Evolutionary conservation across 2,113 vertebrate species (phyloP), one percentile per base, ranked within the genome.

Genomic region (Colaptes auratus): DNA sequence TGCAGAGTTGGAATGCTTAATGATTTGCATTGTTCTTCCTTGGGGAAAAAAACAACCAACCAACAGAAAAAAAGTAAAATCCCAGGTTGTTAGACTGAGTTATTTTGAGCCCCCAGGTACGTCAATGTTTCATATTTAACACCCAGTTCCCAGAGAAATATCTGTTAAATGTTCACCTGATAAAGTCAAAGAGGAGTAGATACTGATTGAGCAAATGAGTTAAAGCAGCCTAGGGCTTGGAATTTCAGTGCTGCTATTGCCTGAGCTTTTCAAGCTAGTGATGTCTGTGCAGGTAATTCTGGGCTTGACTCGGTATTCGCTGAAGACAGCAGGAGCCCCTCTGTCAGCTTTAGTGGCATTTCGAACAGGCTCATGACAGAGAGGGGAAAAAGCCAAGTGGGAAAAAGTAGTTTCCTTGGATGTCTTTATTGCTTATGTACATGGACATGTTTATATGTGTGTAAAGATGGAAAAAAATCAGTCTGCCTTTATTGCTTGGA

Each of bases 241-340:
- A 39, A 69, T 92, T 93, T 89, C 66, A 42, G 50, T 73, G 46
- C 55, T 79, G 39, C 71, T 8, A 21, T 75, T 86, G 76, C 82
- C 14, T 46, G 81, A 89, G 21, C 35, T 92, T 13, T 79, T 87
- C 79, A 82, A 87, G 31, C 10, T 95, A 87, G 87, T 79, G 55
- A 92, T 82, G 63, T 59, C 65, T 79, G 65, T 89, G 63, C 24
- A 85, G 55, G 56, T 82, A 79, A 46, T 84, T 94, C 63, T 84
- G 35, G n/a, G 30, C 31, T 90, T 76, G 77, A 55, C 66, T 72
- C 66, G 50, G 48, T 66, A 61, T 76, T 90, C 28, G 0, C 20
- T 73, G 74, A 89, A 89, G 78, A 76, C 17, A 48, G 35, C 12
- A 84, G 35, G 61, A 59, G 10, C 21, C 9, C 24, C 84, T 89